Evolutionary conservation across 2,113 vertebrate genomes (phyloP), one percentile per base, ranked within the genome.

Genomic region (Cathartes aura): DNA sequence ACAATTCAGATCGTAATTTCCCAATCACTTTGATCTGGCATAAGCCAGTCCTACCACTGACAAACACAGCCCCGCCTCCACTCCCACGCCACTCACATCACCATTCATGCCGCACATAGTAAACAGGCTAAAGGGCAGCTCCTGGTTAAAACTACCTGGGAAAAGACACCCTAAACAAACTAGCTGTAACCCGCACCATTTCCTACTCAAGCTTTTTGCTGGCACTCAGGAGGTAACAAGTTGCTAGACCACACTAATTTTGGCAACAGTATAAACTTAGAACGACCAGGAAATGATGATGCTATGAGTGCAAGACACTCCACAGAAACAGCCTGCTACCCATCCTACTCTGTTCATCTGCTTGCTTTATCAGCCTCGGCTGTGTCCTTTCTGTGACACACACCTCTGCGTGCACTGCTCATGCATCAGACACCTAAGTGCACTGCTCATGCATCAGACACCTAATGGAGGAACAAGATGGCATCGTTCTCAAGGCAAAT

Each of bases 391-490:
- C 63, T 45, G 7, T 7, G 27, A 40, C 50, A 90, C 36, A 21
- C 11, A 29, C 30, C 52, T 59, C 63, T 34, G 34, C 3, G 1
- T 3, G 10, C 30, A 29, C 47, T 8, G 30, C 22, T 80, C 27
- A 53, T 18, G 27, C 53, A 55, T 26, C n/a, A 50, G 26, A 68
- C 14, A 13, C 23, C 63, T 40, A 29, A 45, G 1, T 3, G 10
- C 30, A 29, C 47, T 8, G 30, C 22, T 80, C 27, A 53, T 18
- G 27, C 53, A 55, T 26, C n/a, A 50, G 26, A 68, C 14, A 13
- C 23, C 63, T 40, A 29, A 45, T 0, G 22, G 13, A 58, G 15
- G 22, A 62, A 59, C 34, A 79, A 32, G 34, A 47, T 0, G 0
- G 34, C 38, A 42, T 8, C 2, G 0, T 4, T 36, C 42, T 27